Percentiles rank a stretch among this genome's conserved stretches.
Conservation (phyloP, 2,113 vertebrate species). For the Lutjanus erythropterus region DNA sequence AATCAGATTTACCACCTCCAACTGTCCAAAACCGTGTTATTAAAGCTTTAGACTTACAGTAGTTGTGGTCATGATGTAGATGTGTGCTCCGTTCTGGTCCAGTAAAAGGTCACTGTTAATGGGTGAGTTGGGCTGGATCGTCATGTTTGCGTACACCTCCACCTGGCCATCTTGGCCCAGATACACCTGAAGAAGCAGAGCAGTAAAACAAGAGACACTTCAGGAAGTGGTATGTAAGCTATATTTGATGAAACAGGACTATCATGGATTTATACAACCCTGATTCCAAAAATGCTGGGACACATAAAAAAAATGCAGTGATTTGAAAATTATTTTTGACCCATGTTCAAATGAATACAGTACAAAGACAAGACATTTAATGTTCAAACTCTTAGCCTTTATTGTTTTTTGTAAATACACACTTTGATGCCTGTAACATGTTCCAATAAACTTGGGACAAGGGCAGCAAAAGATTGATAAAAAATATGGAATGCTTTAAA, state of each 20-base stretch:
- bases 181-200: slow-evolving; percentile 85
- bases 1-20: not conserved
- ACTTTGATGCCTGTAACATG: too few species aligned
- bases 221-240: not conserved
- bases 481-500: too few species aligned
- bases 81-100: slow-evolving; percentile 87
- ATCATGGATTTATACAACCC: too few species aligned
- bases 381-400: too few species aligned
- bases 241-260: not conserved
- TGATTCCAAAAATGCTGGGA: too few species aligned
- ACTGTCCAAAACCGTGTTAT: not conserved
- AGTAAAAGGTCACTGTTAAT: slow-evolving; percentile 91
- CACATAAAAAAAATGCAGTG: too few species aligned
- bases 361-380: too few species aligned
- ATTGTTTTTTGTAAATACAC: too few species aligned
- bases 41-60: slow-evolving; percentile 80
- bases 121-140: slow-evolving; percentile 86
- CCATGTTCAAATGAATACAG: too few species aligned
- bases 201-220: slow-evolving; percentile 30
- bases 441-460: too few species aligned
- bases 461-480: too few species aligned
- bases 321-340: too few species aligned
- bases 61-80: slow-evolving; percentile 93
- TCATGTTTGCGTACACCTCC: slow-evolving; percentile 84
- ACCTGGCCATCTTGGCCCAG: slow-evolving; percentile 84